Evolutionary conservation across 2,113 vertebrate genomes (phyloP).

Genomic region (Catagonus wagneri): DNA sequence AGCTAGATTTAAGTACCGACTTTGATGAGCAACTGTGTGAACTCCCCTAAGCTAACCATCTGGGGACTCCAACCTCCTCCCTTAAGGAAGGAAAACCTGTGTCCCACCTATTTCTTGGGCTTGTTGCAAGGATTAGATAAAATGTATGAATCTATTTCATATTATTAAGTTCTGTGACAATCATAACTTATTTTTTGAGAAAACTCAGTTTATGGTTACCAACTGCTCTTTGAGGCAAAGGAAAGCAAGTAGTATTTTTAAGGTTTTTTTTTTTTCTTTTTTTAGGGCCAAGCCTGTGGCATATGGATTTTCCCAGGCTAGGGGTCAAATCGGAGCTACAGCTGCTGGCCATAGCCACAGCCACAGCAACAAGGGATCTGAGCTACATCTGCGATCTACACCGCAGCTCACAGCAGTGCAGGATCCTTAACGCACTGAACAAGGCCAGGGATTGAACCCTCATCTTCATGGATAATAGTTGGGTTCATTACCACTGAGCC

Average conservation of each 20-base stretch:
- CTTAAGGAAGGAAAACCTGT: background rate
- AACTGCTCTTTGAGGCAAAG: background rate
- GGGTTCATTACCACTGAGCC: too few relatives aligned
- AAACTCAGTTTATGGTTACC: background rate
- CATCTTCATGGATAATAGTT: too few relatives aligned
- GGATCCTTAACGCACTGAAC: too few relatives aligned
- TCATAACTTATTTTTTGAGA: background rate
- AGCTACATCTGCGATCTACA: too few relatives aligned
- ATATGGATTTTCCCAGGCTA: too few relatives aligned
- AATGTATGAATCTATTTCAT: background rate
- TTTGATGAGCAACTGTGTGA: background rate
- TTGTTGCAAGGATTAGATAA: background rate
- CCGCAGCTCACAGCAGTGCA: too few relatives aligned
- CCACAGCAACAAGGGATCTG: too few relatives aligned
- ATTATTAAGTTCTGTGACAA: background rate
- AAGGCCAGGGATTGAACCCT: too few relatives aligned
- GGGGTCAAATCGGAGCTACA: too few relatives aligned
- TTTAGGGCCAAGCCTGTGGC: too few relatives aligned
- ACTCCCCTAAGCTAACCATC: accelerated
- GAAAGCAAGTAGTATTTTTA: background rate
- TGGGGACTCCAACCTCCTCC: background rate
- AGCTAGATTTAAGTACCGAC: background rate
- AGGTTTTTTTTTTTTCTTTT: too few relatives aligned
- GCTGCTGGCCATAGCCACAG: too few relatives aligned
- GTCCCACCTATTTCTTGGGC: background rate